These are phyloP conservation scores for Leptinotarsa rubiginosa DNA, from an alignment of 2,888 invertebrate species.

Conservation along the genomic window DNA sequence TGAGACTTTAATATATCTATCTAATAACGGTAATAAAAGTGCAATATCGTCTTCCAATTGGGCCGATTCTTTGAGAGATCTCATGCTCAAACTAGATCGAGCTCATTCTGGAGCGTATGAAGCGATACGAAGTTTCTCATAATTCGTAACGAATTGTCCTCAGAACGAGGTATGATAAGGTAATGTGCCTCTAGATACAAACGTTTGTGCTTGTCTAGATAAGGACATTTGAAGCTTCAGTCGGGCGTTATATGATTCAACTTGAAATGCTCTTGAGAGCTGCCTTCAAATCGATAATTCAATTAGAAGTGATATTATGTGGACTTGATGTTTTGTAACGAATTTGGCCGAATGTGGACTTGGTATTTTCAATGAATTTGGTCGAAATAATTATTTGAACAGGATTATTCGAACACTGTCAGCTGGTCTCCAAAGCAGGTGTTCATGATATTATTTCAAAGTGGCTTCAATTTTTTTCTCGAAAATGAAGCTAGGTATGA, in stretches of 20 bases:
- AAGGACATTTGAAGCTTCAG: neutral
- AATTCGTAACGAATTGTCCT: neutral
- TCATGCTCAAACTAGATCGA: too few species aligned
- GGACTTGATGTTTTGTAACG: neutral
- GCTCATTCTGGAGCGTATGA: neutral
- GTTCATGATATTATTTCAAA: too few species aligned
- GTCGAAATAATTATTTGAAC: neutral
- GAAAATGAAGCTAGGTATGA: too few species aligned
- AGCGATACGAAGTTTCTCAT: neutral
- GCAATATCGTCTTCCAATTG: too few species aligned
- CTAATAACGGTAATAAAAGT: too few species aligned
- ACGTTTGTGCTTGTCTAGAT: neutral
- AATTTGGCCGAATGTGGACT: neutral
- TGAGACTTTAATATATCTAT: too few species aligned
- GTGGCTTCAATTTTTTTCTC: too few species aligned
- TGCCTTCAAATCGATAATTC: neutral
- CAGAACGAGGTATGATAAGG: conserved; percentile 2
- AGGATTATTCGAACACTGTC: neutral
- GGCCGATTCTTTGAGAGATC: too few species aligned
- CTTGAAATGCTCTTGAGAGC: neutral
- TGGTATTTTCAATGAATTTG: neutral
- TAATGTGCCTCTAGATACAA: neutral
- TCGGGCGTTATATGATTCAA: neutral
- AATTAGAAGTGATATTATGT: conserved; percentile 3
- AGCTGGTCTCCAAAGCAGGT: too few species aligned